Base-by-base conservation (phyloP, 1,140 invertebrate species). In the Antheraea mylitta region DNA sequence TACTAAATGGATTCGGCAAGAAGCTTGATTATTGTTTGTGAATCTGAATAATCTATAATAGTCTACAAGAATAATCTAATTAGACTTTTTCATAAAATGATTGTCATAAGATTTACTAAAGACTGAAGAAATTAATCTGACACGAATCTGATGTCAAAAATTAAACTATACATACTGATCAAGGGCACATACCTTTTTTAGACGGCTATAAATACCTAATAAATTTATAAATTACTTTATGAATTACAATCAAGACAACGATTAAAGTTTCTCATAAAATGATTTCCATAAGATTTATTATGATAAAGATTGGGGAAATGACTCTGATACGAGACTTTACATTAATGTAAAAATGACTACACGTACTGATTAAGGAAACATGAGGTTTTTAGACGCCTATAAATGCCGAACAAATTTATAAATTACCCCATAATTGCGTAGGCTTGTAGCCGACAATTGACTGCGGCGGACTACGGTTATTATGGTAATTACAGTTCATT, bases 401-500 rank as follows among this genome's bases (percentile, higher is more conserved):
- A 53, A 53, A 53, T 16, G 45, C 45, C 11, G 45, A 16, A 53
- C 45, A 53, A 53, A 13, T 53, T 53, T 53, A 16, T 53, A 53
- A 53, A 13, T 16, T 53, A 16, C 45, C 16, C 10, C 45, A 53
- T 16, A 13, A 53, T 53, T 53, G 13, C 45, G 45, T 53, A n/a
- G 45, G 45, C 45, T 53, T 53, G 45, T 53, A 13, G 9, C 13
- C 16, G 16, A 53, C 45, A 53, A 53, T 53, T 53, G 45, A 53
- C 45, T 6, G 45, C 16, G 45, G 16, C 45, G 45, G 45, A 53
- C 45, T 22, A 61, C 59, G 18, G 18, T 19, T 22, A 36, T 36
- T 61, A 61, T 61, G 59, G 18, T 36, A 61, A 61, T 61, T 61
- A 61, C 59, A 22, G 10, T 36, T 61, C 59, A 36, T 61, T 61